Evolutionary conservation across 2,113 vertebrate species (phyloP).

Genomic region (Tupaia chinensis): DNA sequence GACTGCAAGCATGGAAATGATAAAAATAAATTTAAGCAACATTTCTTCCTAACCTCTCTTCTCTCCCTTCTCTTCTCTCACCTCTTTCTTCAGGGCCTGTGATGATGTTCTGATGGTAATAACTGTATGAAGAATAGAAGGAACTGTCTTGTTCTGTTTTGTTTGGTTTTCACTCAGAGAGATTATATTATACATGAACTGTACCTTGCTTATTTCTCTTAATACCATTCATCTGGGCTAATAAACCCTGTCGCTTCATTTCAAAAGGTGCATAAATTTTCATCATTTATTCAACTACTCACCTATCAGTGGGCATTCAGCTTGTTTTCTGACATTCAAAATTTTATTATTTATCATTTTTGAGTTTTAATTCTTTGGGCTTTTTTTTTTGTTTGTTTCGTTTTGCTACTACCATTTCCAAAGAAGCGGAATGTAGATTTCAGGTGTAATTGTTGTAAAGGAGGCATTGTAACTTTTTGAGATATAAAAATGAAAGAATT

Average conservation of each 20-base stretch:
- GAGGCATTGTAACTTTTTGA: not conserved
- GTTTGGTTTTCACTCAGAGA: not conserved
- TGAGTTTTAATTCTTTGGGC: not conserved
- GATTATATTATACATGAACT: not conserved
- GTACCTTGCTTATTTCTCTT: not conserved
- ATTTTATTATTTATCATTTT: not conserved
- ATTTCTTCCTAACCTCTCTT: not conserved
- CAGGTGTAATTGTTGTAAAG: not conserved
- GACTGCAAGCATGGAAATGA: not conserved
- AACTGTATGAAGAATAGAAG: not conserved
- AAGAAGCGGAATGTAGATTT: not conserved
- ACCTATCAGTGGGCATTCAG: not conserved
- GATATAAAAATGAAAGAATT: slow-evolving; percentile 7
- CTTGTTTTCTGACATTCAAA: not conserved
- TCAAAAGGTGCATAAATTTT: not conserved
- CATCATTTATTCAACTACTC: not conserved
- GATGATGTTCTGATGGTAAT: not conserved
- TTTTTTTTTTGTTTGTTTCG: not conserved
- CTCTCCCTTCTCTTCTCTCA: not conserved
- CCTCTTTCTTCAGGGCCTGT: not conserved
- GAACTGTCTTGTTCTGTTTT: not conserved
- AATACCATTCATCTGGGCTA: not conserved
- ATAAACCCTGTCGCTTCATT: not conserved
- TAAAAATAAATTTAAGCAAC: not conserved
- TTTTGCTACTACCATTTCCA: not conserved